Evolutionary conservation across 2,888 invertebrate genomes (phyloP).

Genomic region (Phalera bucephala): DNA sequence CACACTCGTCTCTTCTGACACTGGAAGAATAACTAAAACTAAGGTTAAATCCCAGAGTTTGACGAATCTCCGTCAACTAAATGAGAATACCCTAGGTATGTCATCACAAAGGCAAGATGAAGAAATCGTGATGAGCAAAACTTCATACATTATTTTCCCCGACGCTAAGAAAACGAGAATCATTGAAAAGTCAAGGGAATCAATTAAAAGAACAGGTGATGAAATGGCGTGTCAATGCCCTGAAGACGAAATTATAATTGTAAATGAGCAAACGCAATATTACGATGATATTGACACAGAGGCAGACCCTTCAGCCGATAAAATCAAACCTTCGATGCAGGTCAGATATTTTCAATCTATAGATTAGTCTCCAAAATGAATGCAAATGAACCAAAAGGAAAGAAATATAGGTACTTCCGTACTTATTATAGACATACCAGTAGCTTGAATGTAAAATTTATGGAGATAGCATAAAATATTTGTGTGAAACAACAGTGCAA

Average conservation of each 20-base stretch:
- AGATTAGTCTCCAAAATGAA: no score
- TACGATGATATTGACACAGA: background rate
- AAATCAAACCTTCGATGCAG: background rate
- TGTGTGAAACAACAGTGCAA: no score
- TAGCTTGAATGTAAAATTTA: no score
- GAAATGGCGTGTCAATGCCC: slow-evolving; percentile 32
- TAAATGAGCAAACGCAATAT: slow-evolving; percentile 19
- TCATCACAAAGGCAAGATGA: no score
- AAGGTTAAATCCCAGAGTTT: slow-evolving; percentile 36
- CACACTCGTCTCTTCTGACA: slow-evolving; percentile 18
- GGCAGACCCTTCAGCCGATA: no score
- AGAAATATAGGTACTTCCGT: no score
- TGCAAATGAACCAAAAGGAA: no score
- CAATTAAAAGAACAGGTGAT: slow-evolving; percentile 6
- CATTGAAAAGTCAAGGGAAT: slow-evolving; percentile 2
- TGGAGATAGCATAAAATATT: no score
- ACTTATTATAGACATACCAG: no score
- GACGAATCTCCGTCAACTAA: slow-evolving; percentile 26
- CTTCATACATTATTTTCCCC: no score
- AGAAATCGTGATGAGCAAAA: no score
- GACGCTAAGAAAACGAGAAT: no score
- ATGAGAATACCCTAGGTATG: background rate
- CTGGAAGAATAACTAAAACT: slow-evolving; percentile 13
- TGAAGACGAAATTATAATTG: slow-evolving; percentile 9
- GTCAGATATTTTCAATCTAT: background rate